Evolutionary conservation across 1,140 invertebrate species (phyloP).

Genomic region (Drosophila ficusphila): DNA sequence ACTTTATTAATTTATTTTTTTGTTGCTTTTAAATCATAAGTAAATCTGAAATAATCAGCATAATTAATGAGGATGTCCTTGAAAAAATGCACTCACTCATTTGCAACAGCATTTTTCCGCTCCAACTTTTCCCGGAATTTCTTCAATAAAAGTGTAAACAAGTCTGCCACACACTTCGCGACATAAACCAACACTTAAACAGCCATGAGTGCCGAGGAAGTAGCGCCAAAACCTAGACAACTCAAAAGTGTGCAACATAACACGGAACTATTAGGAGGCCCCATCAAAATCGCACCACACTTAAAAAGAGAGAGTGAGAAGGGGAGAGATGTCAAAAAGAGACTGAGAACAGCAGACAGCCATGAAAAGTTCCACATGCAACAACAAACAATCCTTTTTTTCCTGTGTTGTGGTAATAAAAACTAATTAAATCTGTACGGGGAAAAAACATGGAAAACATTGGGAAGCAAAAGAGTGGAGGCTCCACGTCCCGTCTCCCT

Average conservation of each 20-base stretch:
- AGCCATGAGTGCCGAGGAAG: constrained; percentile 28
- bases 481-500: neutral
- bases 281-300: neutral
- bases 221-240: constrained; percentile 12
- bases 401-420: constrained; percentile 66
- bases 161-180: constrained; percentile 3
- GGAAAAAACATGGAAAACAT: constrained; percentile 47
- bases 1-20: no score
- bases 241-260: constrained; percentile 50
- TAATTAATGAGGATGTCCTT: neutral
- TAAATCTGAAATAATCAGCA: no score
- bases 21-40: no score
- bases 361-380: constrained; percentile 59
- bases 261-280: constrained; percentile 54
- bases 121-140: neutral
- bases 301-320: neutral
- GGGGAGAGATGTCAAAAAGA: neutral
- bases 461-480: neutral
- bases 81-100: neutral
- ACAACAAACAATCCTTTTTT: constrained; percentile 36
- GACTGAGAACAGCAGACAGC: constrained; percentile 20
- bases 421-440: constrained; percentile 77
- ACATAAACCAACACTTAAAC: constrained; percentile 34
- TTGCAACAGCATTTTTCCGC: neutral
- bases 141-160: constrained; percentile 1